A percentile compares a stretch with the other conserved stretches of the same genome.
phyloP scores from a whole-genome alignment of 1,140 invertebrate genomes.

The Calliphora vicina region DNA sequence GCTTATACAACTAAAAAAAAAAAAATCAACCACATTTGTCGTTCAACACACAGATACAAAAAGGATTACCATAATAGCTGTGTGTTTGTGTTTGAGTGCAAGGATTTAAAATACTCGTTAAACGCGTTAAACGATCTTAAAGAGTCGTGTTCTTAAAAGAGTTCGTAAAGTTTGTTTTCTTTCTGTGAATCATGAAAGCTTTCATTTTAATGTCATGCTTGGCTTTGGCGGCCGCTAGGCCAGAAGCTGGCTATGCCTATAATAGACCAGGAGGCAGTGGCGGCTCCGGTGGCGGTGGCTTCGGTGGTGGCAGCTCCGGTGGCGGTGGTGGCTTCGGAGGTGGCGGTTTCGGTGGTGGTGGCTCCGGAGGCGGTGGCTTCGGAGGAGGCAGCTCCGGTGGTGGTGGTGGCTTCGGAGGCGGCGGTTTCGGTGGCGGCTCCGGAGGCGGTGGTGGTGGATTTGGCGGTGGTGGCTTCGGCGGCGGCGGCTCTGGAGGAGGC shows the following conservation, averaged over 20 bases:
- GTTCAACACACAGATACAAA: conserved; percentile 42
- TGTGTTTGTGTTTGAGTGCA: conserved; percentile 47
- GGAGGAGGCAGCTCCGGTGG: conserved; percentile 51
- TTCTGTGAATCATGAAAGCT: conserved; percentile 53
- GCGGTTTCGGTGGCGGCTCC: conserved; percentile 51
- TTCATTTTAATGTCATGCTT: conserved; percentile 68
- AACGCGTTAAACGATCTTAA: neutral
- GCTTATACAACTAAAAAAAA: conserved; percentile 29
- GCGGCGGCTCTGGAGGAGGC: conserved; percentile 46
- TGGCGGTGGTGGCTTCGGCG: conserved; percentile 41
- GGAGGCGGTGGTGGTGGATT: conserved; percentile 39
- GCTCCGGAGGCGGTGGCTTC: conserved; percentile 39
- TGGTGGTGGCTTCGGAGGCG: conserved; percentile 44
- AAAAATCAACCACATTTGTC: conserved; percentile 25
- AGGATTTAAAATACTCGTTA: neutral
- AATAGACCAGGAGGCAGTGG: conserved; percentile 66
- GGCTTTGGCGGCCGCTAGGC: conserved; percentile 68
- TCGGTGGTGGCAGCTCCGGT: conserved; percentile 44
- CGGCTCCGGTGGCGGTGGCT: conserved; percentile 45
- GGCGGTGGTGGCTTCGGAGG: conserved; percentile 45
- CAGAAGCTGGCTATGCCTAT: conserved; percentile 70
- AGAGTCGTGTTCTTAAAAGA: neutral
- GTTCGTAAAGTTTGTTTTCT: neutral
- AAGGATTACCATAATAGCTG: conserved; percentile 53
- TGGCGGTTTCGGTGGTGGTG: conserved; percentile 43